These are phyloP conservation scores for Lepilemur ruficaudatus DNA, from an alignment of 2,797 vertebrate genomes.

Conservation along the genomic window DNA sequence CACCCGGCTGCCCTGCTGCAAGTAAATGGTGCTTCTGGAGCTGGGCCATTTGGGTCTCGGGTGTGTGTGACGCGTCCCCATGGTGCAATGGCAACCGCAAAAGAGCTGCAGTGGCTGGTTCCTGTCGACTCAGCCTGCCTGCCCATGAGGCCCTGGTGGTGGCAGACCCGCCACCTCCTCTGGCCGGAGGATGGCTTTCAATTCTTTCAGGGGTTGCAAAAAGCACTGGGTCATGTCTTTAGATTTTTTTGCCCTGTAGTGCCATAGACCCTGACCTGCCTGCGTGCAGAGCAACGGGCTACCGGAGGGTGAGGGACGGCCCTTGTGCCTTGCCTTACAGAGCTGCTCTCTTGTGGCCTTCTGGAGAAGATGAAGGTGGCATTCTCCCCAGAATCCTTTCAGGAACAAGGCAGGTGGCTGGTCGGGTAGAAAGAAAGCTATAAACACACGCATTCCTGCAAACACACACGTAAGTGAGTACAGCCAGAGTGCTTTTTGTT, in stretches of 20 bases:
- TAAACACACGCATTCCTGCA: not conserved
- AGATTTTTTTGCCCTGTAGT: not conserved
- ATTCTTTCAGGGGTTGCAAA: not conserved
- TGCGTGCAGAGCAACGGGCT: not conserved
- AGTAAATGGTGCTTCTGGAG: not conserved
- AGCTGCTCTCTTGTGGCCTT: not conserved
- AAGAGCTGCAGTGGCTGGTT: not conserved
- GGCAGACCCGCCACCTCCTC: not conserved
- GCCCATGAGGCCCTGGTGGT: rapidly evolving
- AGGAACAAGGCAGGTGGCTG: not conserved
- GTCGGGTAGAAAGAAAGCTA: not conserved
- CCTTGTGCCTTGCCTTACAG: not conserved
- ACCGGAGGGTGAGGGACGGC: rapidly evolving
- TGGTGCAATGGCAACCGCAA: not conserved
- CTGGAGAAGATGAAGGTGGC: not conserved
- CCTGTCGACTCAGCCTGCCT: not conserved
- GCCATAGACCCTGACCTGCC: not conserved
- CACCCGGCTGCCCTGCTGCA: not conserved
- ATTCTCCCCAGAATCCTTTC: not conserved
- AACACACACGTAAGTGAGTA: too few relatives aligned
- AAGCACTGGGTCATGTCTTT: too few relatives aligned
- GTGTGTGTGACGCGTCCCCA: not conserved
- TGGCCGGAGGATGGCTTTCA: not conserved
- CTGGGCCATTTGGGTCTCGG: not conserved
- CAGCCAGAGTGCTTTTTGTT: not conserved